These are phyloP conservation scores for Alauda arvensis DNA, from an alignment of 2,797 vertebrate species.

Conservation along the genomic window DNA sequence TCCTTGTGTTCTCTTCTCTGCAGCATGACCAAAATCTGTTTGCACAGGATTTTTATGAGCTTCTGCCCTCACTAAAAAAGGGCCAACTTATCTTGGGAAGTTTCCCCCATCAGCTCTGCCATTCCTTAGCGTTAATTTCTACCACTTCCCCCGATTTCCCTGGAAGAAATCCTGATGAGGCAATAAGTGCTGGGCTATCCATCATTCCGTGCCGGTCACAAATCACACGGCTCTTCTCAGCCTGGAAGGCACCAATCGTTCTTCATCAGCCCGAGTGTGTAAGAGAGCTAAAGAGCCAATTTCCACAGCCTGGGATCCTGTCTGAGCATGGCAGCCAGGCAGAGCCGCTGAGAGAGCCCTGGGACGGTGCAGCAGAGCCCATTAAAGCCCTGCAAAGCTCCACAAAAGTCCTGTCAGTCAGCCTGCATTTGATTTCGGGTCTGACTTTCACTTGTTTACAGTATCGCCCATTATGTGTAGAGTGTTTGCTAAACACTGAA, in stretches of 20 bases:
- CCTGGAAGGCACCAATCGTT: background rate
- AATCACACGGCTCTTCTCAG: background rate
- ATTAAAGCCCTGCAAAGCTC: background rate
- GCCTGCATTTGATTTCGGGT: background rate
- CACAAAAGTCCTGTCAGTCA: slow-evolving; percentile 15
- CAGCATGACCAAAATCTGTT: background rate
- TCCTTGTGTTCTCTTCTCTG: background rate
- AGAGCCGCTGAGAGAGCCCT: background rate
- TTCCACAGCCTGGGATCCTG: background rate
- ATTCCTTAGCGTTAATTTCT: background rate
- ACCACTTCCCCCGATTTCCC: background rate
- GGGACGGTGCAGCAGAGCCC: background rate
- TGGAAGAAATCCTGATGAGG: background rate
- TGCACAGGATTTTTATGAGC: background rate
- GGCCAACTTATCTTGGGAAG: background rate
- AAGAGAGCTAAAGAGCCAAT: background rate
- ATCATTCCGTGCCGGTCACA: background rate
- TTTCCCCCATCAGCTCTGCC: background rate
- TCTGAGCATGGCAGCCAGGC: background rate
- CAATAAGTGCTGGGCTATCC: background rate
- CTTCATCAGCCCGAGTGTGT: background rate
- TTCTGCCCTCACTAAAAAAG: background rate
- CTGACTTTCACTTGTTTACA: slow-evolving; percentile 33
- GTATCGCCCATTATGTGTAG: background rate
- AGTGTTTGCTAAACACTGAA: slow-evolving; percentile 27